A percentile compares a stretch with the other conserved stretches of the same genome.
Conservation (phyloP, 2,888 invertebrate genomes). For the Drosophila kokeensis region DNA sequence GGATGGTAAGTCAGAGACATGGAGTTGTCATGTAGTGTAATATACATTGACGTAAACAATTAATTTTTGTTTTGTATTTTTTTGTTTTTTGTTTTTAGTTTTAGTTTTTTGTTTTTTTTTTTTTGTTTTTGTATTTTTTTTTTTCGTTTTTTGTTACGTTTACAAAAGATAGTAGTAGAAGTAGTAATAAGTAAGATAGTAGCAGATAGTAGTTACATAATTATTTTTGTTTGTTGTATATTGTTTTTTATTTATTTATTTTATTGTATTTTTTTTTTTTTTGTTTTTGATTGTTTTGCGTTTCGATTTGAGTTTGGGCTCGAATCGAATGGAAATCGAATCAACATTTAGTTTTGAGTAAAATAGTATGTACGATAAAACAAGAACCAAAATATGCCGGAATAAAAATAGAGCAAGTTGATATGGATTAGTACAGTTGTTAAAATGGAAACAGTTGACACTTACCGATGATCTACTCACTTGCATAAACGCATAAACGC, state of each 20-base stretch:
- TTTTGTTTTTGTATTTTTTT: slow-evolving; percentile 37
- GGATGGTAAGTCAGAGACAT: slow-evolving; percentile 39
- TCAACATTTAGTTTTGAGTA: slow-evolving; percentile 23
- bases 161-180: slow-evolving; percentile 70
- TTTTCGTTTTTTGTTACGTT: slow-evolving; percentile 47
- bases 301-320: slow-evolving; percentile 22
- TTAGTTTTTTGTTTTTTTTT: slow-evolving; percentile 9
- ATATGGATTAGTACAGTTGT: slow-evolving; percentile 85
- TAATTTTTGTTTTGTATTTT: slow-evolving; percentile 36
- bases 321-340: slow-evolving; percentile 20
- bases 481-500: slow-evolving; percentile 86
- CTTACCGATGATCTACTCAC: slow-evolving; percentile 86
- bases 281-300: slow-evolving; percentile 17
- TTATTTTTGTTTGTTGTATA: slow-evolving; percentile 38
- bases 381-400: slow-evolving; percentile 76
- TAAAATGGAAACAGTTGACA: slow-evolving; percentile 84
- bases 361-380: slow-evolving; percentile 41
- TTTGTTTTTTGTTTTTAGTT: slow-evolving; percentile 21
- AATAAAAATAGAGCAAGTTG: slow-evolving; percentile 83
- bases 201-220: slow-evolving; percentile 71
- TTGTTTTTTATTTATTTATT: slow-evolving; percentile 15
- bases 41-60: slow-evolving; percentile 50
- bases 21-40: slow-evolving; percentile 42
- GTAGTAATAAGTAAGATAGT: slow-evolving; percentile 69
- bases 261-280: slow-evolving; percentile 19